These are phyloP conservation scores for Nansenia antarctica DNA, from an alignment of 2,113 vertebrate species.

Conservation along the genomic window DNA sequence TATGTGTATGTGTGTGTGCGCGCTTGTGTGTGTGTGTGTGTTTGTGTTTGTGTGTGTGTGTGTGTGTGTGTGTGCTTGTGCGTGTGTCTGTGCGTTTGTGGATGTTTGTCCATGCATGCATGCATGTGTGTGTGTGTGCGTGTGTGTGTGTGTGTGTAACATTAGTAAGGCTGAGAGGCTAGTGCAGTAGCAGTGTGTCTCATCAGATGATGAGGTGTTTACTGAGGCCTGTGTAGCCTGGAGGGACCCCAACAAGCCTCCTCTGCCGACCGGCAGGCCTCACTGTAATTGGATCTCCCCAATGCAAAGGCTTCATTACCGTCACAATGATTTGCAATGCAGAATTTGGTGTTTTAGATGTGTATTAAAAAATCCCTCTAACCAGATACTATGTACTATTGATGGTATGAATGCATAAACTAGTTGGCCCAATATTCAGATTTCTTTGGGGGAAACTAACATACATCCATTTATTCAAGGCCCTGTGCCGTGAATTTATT, in stretches of 20 bases:
- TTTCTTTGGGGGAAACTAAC: not conserved
- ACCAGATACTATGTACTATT: constrained; percentile 4
- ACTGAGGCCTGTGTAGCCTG: constrained; percentile 76
- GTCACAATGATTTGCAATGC: constrained; percentile 74
- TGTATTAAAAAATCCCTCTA: not conserved
- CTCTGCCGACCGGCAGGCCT: constrained; percentile 61
- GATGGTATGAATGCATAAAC: constrained; percentile 67
- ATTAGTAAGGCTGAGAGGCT: not conserved
- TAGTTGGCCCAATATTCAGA: constrained; percentile 50
- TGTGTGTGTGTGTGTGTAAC: constrained; percentile 35
- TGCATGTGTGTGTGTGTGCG: constrained; percentile 30
- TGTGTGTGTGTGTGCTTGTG: not conserved
- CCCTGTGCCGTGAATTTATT: not conserved
- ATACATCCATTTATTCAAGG: not conserved
- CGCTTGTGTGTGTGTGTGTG: constrained; percentile 8
- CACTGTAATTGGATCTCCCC: constrained; percentile 74
- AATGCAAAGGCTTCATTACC: constrained; percentile 72
- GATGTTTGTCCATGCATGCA: constrained; percentile 20
- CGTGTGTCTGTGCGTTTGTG: not conserved
- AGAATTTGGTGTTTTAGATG: constrained; percentile 48
- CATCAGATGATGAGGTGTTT: constrained; percentile 82
- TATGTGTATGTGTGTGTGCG: not conserved
- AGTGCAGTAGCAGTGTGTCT: constrained; percentile 46
- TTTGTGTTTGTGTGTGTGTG: not conserved
- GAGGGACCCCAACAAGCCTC: constrained; percentile 73